A percentile compares a stretch with the other conserved stretches of the same genome.
phyloP scores from a whole-genome alignment of 2,113 vertebrate species.

The Scatophagus argus region DNA sequence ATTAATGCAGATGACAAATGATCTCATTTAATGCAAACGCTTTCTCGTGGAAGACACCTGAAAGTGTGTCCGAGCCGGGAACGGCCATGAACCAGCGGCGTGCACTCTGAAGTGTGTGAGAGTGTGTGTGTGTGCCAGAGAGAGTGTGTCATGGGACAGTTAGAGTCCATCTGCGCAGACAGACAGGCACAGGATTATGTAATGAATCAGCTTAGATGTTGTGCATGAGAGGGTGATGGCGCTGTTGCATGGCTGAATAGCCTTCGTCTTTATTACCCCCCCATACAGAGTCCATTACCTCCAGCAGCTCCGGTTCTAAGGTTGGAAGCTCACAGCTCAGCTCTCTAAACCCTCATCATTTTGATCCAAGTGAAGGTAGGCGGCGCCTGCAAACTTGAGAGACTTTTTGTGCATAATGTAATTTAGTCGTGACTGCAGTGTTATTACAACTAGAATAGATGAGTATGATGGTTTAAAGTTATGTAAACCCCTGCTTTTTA shows the following conservation, averaged over 20 bases:
- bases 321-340: conserved; percentile 40
- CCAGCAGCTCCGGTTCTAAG: conserved; percentile 16
- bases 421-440: conserved; percentile 22
- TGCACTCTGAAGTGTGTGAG: not conserved
- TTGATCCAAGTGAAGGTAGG: conserved; percentile 53
- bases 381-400: conserved; percentile 14
- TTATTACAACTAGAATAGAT: conserved; percentile 6
- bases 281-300: conserved; percentile 31
- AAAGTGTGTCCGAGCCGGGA: conserved; percentile 28
- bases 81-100: conserved; percentile 5
- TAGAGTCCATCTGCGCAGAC: conserved; percentile 66
- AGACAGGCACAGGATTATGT: conserved; percentile 62
- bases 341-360: conserved; percentile 25
- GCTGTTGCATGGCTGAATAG: conserved; percentile 44
- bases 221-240: conserved; percentile 47
- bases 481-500: conserved; percentile 33
- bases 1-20: conserved; percentile 69
- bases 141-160: conserved; percentile 58
- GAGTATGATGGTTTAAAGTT: not conserved
- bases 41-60: conserved; percentile 27
- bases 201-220: conserved; percentile 64
- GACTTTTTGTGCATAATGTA: not conserved
- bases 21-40: conserved; percentile 74
- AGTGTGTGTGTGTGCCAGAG: conserved; percentile 10
- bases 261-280: not conserved